These are phyloP conservation scores for Andrena minutula DNA, from an alignment of 2,888 invertebrate species.

Conservation along the genomic window DNA sequence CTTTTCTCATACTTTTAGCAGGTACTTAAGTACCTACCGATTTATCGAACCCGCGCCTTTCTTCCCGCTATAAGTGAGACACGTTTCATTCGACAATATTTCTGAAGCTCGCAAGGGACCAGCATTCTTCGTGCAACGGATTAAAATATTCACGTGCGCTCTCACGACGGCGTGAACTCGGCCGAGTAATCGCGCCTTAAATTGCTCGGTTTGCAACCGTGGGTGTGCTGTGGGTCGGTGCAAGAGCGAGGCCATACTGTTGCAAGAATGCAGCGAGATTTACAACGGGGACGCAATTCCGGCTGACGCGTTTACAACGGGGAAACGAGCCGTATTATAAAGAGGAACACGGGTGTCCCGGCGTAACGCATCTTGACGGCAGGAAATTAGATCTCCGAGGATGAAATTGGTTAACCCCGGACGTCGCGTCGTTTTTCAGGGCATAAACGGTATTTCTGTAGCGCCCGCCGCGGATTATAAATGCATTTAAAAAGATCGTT, in stretches of 20 bases:
- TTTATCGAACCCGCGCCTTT: too few species aligned
- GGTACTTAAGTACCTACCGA: too few species aligned
- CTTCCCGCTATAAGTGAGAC: background rate
- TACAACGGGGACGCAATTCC: conserved; percentile 77
- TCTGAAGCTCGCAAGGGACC: conserved; percentile 13
- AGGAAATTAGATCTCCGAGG: conserved; percentile 80
- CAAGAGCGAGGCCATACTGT: conserved; percentile 28
- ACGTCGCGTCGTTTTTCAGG: conserved; percentile 62
- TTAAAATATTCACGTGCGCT: conserved; percentile 61
- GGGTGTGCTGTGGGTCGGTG: conserved; percentile 24
- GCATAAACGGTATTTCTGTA: conserved; percentile 47
- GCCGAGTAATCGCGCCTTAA: conserved; percentile 67
- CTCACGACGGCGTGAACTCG: conserved; percentile 44
- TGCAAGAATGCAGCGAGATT: conserved; percentile 74
- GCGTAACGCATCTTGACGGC: conserved; percentile 74
- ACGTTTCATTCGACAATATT: background rate
- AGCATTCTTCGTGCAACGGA: conserved; percentile 25
- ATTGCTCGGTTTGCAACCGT: conserved; percentile 56
- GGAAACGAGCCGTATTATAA: conserved; percentile 74
- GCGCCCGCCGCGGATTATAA: conserved; percentile 32
- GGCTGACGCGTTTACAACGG: conserved; percentile 76
- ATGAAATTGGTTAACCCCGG: conserved; percentile 73
- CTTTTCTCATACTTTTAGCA: too few species aligned
- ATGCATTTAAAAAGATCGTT: conserved; percentile 10
- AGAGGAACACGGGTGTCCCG: conserved; percentile 72